Evolutionary conservation across 2,113 vertebrate genomes (phyloP).

Genomic region (Atrichornis clamosus): DNA sequence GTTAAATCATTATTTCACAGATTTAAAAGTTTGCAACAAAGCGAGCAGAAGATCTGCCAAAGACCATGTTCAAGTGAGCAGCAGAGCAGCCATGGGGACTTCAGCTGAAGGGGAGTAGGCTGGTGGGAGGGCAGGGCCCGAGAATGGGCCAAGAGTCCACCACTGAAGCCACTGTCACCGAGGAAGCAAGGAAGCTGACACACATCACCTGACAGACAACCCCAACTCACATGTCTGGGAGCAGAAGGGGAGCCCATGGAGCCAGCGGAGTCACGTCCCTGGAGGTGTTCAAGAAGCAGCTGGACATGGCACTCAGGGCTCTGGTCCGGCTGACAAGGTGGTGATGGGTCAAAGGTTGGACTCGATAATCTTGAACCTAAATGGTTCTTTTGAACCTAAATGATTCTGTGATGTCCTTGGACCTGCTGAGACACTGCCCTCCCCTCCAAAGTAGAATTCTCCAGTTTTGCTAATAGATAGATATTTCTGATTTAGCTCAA

Average conservation of each 20-base stretch:
- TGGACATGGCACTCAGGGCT: background rate
- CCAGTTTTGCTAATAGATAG: background rate
- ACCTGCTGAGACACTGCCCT: background rate
- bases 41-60: background rate
- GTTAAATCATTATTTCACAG: background rate
- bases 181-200: background rate
- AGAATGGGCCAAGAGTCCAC: background rate
- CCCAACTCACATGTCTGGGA: background rate
- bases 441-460: background rate
- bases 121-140: background rate
- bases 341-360: background rate
- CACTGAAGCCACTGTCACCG: background rate
- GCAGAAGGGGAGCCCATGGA: accelerated
- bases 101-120: background rate
- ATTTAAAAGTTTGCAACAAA: background rate
- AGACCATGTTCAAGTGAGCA: background rate
- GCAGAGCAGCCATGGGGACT: background rate
- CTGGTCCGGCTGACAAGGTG: background rate
- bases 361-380: background rate
- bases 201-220: background rate
- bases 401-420: background rate
- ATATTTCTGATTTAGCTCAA: background rate
- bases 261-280: background rate
- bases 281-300: background rate
- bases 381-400: background rate